Conservation (phyloP, 30 jellyfish, hydroid and myxozoan species). For the Haliclystus octoradiatus region DNA sequence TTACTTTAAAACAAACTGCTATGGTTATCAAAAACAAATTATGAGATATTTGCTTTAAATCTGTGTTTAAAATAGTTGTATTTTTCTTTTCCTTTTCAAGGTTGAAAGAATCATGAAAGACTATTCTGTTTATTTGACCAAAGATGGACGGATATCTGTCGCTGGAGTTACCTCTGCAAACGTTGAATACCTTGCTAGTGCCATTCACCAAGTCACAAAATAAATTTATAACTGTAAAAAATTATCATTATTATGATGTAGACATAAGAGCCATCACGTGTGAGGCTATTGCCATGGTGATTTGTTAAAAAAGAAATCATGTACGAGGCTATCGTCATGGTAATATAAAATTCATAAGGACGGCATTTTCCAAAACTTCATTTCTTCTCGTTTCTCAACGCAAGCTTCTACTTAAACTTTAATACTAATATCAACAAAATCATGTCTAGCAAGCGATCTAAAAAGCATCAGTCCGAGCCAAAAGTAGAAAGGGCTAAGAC, state of each 20-base stretch:
- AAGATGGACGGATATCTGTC: constrained; percentile 80
- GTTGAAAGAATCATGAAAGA: constrained; percentile 57
- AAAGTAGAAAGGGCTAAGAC: neutral
- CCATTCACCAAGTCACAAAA: constrained; percentile 82
- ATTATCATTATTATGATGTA: neutral
- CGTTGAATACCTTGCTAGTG: constrained; percentile 70
- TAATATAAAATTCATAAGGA: too few relatives aligned
- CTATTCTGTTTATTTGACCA: constrained; percentile 63
- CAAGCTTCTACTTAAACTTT: too few relatives aligned
- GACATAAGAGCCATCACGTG: too few relatives aligned
- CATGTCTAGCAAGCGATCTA: neutral
- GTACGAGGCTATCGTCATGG: too few relatives aligned
- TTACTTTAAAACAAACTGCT: too few relatives aligned
- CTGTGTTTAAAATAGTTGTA: too few relatives aligned
- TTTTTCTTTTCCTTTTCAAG: constrained; percentile 17
- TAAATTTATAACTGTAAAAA: neutral
- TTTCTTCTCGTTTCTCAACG: too few relatives aligned
- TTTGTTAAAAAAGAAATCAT: neutral
- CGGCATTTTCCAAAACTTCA: too few relatives aligned
- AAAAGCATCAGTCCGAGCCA: neutral
- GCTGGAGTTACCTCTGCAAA: constrained; percentile 69
- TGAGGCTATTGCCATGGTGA: constrained; percentile 1
- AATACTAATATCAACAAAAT: too few relatives aligned
- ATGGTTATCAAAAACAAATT: too few relatives aligned
- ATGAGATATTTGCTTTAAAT: too few relatives aligned